Evolutionary conservation across 2,797 vertebrate genomes (phyloP).

Genomic region (Paramormyrops hopkinsi): DNA sequence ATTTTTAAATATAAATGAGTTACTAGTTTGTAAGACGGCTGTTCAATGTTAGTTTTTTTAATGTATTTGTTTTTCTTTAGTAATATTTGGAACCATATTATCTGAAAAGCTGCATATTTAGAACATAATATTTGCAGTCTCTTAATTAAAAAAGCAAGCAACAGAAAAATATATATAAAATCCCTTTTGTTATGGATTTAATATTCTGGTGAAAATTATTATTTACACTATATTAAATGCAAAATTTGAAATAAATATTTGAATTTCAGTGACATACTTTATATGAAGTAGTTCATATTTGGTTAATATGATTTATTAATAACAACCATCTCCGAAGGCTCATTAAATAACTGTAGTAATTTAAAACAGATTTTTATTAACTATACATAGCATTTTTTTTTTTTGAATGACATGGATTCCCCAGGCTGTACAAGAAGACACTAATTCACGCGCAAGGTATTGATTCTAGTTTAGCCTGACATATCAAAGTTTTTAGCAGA

Average conservation of each 20-base stretch:
- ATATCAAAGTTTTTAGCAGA: neutral
- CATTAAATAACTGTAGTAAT: neutral
- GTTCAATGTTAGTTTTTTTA: neutral
- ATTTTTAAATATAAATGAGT: neutral
- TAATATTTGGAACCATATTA: neutral
- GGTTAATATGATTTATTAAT: constrained; percentile 3
- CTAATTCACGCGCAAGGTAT: neutral
- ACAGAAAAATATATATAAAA: neutral
- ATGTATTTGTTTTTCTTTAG: neutral
- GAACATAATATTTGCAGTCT: neutral
- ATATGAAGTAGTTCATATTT: neutral
- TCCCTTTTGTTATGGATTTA: neutral
- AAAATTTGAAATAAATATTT: neutral
- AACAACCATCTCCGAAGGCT: neutral
- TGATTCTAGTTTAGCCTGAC: neutral
- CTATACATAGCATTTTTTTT: neutral
- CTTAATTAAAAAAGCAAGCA: neutral
- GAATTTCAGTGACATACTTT: neutral
- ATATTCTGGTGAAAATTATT: neutral
- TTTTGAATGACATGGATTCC: neutral
- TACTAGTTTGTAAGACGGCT: neutral
- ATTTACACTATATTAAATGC: neutral
- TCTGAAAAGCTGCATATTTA: neutral
- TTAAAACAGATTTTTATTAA: constrained; percentile 1
- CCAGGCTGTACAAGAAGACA: neutral